These are phyloP conservation scores for Dasypogon diadema DNA, from an alignment of 2,888 invertebrate genomes.

Conservation along the genomic window DNA sequence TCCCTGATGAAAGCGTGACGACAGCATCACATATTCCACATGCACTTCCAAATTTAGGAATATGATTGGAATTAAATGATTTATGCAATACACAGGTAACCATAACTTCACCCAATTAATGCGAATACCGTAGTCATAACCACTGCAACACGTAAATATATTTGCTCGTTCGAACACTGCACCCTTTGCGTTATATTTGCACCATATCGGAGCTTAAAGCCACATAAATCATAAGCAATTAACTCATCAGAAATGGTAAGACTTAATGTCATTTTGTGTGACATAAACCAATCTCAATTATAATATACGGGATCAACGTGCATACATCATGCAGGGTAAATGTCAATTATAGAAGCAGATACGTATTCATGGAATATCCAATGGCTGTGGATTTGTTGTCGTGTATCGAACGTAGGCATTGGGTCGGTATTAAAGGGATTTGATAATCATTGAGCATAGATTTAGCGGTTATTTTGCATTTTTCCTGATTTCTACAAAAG, in stretches of 20 bases:
- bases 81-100: slow-evolving; percentile 51
- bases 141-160: slow-evolving; percentile 25
- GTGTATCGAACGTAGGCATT: slow-evolving; percentile 27
- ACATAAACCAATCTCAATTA: slow-evolving; percentile 56
- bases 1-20: slow-evolving; percentile 25
- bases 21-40: neutral
- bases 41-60: slow-evolving; percentile 51
- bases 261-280: slow-evolving; percentile 58
- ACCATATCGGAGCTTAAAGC: slow-evolving; percentile 55
- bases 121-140: slow-evolving; percentile 37
- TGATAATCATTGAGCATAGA: neutral
- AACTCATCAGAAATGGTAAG: slow-evolving; percentile 59
- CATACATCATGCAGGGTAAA: slow-evolving; percentile 52
- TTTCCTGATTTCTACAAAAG: too few relatives aligned
- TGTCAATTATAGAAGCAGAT: slow-evolving; percentile 52
- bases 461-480: too few relatives aligned
- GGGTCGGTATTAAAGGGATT: slow-evolving; percentile 11
- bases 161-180: neutral
- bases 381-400: slow-evolving; percentile 38
- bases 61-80: slow-evolving; percentile 53
- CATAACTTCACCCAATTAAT: slow-evolving; percentile 53
- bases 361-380: slow-evolving; percentile 33
- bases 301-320: slow-evolving; percentile 54
- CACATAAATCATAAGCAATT: slow-evolving; percentile 60
- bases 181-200: slow-evolving; percentile 42